These are phyloP conservation scores for Carcinoscorpius rotundicauda DNA, from an alignment of 1,140 invertebrate species.

Conservation along the genomic window DNA sequence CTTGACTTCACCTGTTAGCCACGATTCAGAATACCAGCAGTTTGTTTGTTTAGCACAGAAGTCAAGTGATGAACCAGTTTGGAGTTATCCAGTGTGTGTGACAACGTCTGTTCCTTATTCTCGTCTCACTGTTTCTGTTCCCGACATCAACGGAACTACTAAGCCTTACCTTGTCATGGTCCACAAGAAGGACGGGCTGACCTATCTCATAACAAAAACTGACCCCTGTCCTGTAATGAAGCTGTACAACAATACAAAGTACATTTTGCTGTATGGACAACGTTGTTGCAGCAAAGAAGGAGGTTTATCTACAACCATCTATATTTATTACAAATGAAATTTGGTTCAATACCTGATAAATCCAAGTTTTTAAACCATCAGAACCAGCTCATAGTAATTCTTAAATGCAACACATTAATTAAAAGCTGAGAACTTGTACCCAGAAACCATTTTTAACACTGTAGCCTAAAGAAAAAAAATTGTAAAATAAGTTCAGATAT, in stretches of 20 bases:
- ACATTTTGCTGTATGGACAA: slow-evolving; percentile 22
- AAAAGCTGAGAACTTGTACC: no score
- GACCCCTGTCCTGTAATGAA: slow-evolving; percentile 45
- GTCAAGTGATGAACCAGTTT: background rate
- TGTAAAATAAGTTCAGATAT: no score
- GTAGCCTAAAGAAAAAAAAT: no score
- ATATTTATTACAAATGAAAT: slow-evolving; percentile 3
- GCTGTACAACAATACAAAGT: slow-evolving; percentile 37
- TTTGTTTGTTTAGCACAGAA: no score
- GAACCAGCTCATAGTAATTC: background rate
- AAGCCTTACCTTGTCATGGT: slow-evolving; percentile 24
- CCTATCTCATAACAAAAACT: slow-evolving; percentile 43
- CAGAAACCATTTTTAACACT: no score
- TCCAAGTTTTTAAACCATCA: background rate
- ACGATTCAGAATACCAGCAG: no score
- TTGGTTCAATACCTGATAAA: background rate
- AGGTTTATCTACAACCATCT: slow-evolving; percentile 1
- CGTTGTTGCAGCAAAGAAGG: background rate
- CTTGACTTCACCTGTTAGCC: slow-evolving; percentile 9
- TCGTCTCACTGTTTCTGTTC: slow-evolving; percentile 10
- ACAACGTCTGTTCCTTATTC: no score
- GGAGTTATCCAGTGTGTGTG: slow-evolving; percentile 12
- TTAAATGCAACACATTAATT: no score
- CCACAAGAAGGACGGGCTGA: slow-evolving; percentile 36
- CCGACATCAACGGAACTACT: slow-evolving; percentile 2